Evolutionary conservation across 1,140 invertebrate species (phyloP), one percentile per base, ranked within the genome.

Genomic region (Eulimnadia texana): DNA sequence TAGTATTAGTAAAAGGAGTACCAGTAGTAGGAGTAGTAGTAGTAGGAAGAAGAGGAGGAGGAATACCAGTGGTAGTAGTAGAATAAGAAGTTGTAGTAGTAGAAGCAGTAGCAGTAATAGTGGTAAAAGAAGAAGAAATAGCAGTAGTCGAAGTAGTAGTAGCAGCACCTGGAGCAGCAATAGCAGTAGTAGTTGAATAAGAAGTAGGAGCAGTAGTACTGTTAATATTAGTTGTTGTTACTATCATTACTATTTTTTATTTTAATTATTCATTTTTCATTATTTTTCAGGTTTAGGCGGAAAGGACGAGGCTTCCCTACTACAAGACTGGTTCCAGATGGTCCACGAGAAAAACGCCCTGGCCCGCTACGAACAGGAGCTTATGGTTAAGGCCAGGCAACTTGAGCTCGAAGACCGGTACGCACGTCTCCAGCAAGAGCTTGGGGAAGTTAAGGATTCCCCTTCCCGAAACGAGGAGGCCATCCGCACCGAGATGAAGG

Each of bases 391-490:
- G 65, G 85, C 86, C 28, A 82, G 88, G 71, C 86, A 91, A 71
- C 77, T 92, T 33, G 85, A 91, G 70, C 72, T 92, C 25, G 88
- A 92, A 72, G 87, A 91, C 76, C 76, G 86, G 50, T 86, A 91
- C 69, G 83, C 84, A 25, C 78, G 85, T 67, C 73, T 91, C 20
- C 84, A 90, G 70, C 80, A 84, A 65, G 82, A 88, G 67, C 75
- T 90, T 25, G 6, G 33, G 6, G 6, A 42, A 16, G 16, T 6
- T 42, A 42, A 68, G 6, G 16, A 42, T 6, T 42, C 33, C 6
- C 16, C 33, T 6, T 6, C 33, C 33, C 33, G 82, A 60, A 80
- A 82, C 62, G 86, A 90, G 73, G 81, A 84, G 33, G 79, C 80
- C 64, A 86, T 90, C 69, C 77, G 90, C 56, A 81, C 82, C 63